A percentile compares a stretch with the other conserved stretches of the same genome.
Conservation (phyloP, 2,888 invertebrate species). For the Plebejus argus region DNA sequence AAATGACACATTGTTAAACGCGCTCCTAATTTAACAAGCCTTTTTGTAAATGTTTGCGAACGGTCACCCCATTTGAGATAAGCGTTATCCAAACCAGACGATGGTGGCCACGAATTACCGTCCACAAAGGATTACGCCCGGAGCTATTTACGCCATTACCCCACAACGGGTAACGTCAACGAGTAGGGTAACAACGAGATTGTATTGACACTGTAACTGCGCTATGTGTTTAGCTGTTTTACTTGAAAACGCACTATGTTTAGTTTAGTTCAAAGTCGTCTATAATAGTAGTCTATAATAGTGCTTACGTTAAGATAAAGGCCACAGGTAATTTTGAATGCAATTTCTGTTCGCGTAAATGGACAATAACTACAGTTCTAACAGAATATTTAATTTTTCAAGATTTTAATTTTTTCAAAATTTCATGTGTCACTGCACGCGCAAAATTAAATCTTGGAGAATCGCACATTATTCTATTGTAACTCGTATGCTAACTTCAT, state of each 20-base stretch:
- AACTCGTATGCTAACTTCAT: no score
- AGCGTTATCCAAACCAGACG: slow-evolving; percentile 42
- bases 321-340: not conserved
- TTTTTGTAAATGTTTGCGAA: slow-evolving; percentile 32
- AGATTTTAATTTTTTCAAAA: no score
- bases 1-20: not conserved
- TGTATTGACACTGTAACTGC: not conserved
- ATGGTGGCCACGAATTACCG: slow-evolving; percentile 58
- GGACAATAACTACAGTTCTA: no score
- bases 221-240: not conserved
- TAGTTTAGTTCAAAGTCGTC: not conserved
- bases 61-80: slow-evolving; percentile 36
- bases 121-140: slow-evolving; percentile 57
- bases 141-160: slow-evolving; percentile 66
- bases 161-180: slow-evolving; percentile 45
- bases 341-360: no score
- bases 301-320: no score
- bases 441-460: no score
- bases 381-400: no score
- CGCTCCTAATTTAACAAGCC: slow-evolving; percentile 28
- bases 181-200: slow-evolving; percentile 42
- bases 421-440: no score
- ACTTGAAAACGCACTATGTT: not conserved
- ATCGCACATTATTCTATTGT: no score
- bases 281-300: not conserved